Evolutionary conservation across 2,797 vertebrate genomes (phyloP).

Genomic region (Huso huso): DNA sequence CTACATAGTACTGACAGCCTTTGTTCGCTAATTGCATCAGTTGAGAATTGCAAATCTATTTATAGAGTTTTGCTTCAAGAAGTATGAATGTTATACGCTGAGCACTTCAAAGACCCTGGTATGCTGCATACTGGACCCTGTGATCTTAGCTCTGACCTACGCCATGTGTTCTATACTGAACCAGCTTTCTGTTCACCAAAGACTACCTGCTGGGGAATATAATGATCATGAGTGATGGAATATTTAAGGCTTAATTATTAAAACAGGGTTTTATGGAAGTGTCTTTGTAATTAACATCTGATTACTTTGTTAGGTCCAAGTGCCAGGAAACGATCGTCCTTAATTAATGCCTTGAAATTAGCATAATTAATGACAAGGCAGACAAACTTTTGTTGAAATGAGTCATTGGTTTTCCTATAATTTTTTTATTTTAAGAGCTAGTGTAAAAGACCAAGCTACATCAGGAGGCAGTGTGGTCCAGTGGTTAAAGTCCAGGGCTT

Average conservation of each 20-base stretch:
- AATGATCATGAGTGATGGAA: slow-evolving; percentile 3
- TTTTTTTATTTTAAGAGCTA: neutral
- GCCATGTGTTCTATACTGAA: no score
- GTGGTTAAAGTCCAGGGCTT: no score
- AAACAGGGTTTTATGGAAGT: slow-evolving; percentile 6
- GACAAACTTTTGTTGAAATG: neutral
- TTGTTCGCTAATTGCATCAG: no score
- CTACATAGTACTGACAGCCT: no score
- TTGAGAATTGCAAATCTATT: no score
- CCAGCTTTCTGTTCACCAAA: neutral
- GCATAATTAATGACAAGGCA: neutral
- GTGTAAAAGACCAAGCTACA: neutral
- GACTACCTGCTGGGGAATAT: neutral
- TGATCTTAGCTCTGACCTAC: no score
- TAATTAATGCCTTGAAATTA: slow-evolving; percentile 1
- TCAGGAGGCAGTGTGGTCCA: no score
- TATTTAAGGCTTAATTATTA: slow-evolving; percentile 9
- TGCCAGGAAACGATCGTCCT: neutral
- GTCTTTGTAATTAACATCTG: slow-evolving; percentile 8
- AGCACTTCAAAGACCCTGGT: no score
- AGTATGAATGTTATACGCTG: no score
- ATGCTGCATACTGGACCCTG: no score
- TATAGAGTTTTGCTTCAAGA: no score
- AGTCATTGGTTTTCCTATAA: neutral
- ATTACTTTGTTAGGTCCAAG: slow-evolving; percentile 5